phyloP scores from a whole-genome alignment of 2,113 vertebrate species.

The Theristicus caerulescens region DNA sequence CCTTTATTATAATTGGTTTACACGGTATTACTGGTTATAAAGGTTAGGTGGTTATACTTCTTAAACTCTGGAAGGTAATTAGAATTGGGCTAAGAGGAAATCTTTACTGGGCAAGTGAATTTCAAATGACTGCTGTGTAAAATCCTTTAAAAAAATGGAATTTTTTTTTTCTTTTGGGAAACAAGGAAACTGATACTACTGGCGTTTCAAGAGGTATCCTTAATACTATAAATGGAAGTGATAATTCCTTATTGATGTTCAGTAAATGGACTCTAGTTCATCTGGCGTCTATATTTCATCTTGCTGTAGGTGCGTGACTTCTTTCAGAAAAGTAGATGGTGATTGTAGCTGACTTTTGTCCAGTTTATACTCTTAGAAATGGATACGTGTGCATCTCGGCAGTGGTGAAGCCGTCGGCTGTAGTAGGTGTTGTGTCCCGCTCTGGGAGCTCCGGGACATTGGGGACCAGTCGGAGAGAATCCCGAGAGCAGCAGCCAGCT shows the following conservation, averaged over 20 bases:
- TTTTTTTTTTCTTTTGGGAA: background rate
- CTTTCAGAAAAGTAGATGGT: background rate
- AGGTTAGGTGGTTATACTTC: background rate
- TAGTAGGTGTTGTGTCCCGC: background rate
- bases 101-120: background rate
- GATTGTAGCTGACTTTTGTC: background rate
- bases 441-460: rapidly evolving
- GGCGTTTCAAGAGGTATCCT: rapidly evolving
- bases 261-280: background rate
- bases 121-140: background rate
- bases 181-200: background rate
- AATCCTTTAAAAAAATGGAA: background rate
- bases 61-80: background rate
- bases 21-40: background rate
- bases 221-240: background rate
- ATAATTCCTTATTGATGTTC: background rate
- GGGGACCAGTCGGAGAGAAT: background rate
- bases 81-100: too few species aligned
- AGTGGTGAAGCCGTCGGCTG: background rate
- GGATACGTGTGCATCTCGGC: rapidly evolving
- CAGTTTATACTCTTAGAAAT: background rate
- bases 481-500: background rate
- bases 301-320: background rate
- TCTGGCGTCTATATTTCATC: background rate
- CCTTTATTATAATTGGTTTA: background rate